A percentile compares a stretch with the other conserved stretches of the same genome.
phyloP scores from a whole-genome alignment of 2,888 invertebrate species.

The Meiosimyza platycephala region DNA sequence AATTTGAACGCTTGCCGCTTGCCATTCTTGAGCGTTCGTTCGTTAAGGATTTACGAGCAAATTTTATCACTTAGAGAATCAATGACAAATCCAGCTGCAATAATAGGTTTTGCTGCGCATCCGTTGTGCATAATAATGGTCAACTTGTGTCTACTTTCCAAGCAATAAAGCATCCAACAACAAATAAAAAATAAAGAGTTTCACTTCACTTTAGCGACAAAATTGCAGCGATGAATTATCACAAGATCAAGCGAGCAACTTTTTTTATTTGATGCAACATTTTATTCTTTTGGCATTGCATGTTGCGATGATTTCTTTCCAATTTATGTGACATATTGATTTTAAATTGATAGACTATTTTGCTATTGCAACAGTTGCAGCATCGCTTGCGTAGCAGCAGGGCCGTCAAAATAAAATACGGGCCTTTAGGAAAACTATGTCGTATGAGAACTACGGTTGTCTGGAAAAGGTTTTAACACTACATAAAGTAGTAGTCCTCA shows the following conservation, averaged over 20 bases:
- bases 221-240: conserved; percentile 54
- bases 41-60: conserved; percentile 68
- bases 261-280: conserved; percentile 11
- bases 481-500: no score
- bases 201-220: conserved; percentile 33
- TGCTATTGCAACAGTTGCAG: conserved; percentile 42
- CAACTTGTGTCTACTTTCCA: conserved; percentile 17
- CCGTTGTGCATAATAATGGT: conserved; percentile 29
- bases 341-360: conserved; percentile 65
- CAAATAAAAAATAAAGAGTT: conserved; percentile 35
- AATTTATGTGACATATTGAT: conserved; percentile 69
- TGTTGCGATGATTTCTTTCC: conserved; percentile 65
- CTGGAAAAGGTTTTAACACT: no score
- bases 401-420: no score
- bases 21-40: conserved; percentile 43
- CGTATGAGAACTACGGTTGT: no score
- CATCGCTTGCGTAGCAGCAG: conserved; percentile 9
- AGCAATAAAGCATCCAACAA: conserved; percentile 11
- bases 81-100: conserved; percentile 65
- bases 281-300: conserved; percentile 40
- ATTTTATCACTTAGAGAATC: conserved; percentile 67
- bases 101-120: conserved; percentile 17
- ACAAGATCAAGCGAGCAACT: conserved; percentile 52
- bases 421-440: no score
- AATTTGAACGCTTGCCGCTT: no score